Evolutionary conservation across 2,113 vertebrate genomes (phyloP), one percentile per base, ranked within the genome.

Genomic region (Gobius niger): DNA sequence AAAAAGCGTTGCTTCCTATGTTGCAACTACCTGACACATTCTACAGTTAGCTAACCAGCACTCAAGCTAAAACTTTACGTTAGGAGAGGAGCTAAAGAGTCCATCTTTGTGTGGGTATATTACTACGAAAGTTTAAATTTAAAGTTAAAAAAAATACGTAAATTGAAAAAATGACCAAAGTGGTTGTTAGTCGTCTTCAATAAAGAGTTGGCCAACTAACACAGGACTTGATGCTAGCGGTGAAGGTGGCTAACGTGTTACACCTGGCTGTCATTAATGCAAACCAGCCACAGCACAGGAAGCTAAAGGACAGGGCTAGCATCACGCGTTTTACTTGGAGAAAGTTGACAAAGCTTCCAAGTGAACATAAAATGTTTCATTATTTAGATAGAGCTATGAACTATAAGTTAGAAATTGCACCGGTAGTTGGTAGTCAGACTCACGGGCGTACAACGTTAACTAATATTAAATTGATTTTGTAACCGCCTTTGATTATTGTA

Each of bases 181-280:
- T 34, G 24, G 40, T n/a, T 10, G 13, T 60, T 15, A 16, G n/a
- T 9, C 10, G 7, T 7, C 3, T 9, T 42, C 1, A n/a, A 42
- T 50, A 42, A 60, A 7, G 41, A 8, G 40, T 6, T 5, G 14
- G 57, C 41, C 7, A 15, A 53, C 52, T 66, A 46, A 34, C 19
- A 34, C 46, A 54, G 15, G 9, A 3, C 7, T 1, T 59, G 24
- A 5, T 42, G 77, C 56, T 75, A 75, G 62, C 57, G 8, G 40
- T 6, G 0, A n/a, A 62, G 70, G 53, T 18, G 54, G 81, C 82
- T 78, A 82, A 71, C 77, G 11, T 8, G 57, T 57, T 50, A 34
- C 61, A 88, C 81, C 80, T 84, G 82, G 7, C 67, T 63, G 81
- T 72, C 78, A 77, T 24, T 19, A 34, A 34, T 7, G 52, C 15